A percentile compares a stretch with the other conserved stretches of the same genome.
Evolutionary conservation across 2,888 invertebrate genomes (phyloP).

Genomic region (Tenodera sinensis): DNA sequence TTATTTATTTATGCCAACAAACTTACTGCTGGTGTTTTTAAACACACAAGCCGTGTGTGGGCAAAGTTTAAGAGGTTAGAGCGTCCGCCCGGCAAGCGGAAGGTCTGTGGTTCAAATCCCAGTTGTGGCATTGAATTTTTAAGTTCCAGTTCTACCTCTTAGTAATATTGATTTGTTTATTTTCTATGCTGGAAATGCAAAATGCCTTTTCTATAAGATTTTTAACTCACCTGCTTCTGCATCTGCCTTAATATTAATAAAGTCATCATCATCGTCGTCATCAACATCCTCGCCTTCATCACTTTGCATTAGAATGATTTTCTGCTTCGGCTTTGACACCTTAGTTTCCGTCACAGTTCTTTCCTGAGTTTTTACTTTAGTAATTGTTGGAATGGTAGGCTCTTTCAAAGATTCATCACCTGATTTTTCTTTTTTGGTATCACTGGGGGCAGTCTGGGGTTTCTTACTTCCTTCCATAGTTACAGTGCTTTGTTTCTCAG

Average conservation of each 20-base stretch:
- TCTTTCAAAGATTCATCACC: background rate
- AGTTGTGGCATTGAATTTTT: too few species aligned
- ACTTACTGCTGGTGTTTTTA: too few species aligned
- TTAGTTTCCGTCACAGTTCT: slow-evolving; percentile 43
- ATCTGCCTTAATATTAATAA: slow-evolving; percentile 61
- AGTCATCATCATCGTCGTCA: slow-evolving; percentile 57
- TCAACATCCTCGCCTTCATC: slow-evolving; percentile 56
- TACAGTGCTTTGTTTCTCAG: background rate
- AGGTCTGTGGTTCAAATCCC: too few species aligned
- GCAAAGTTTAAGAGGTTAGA: too few species aligned
- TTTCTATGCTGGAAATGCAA: too few species aligned
- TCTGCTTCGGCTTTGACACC: slow-evolving; percentile 18
- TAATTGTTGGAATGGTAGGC: background rate
- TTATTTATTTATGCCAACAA: too few species aligned
- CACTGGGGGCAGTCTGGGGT: background rate
- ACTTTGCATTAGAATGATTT: slow-evolving; percentile 41
- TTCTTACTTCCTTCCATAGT: background rate
- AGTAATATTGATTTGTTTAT: too few species aligned
- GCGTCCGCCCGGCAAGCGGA: too few species aligned
- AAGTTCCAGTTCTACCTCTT: too few species aligned
- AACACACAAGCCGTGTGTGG: too few species aligned
- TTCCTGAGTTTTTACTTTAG: slow-evolving; percentile 36
- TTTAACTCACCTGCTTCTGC: slow-evolving; percentile 45
- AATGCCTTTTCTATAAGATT: background rate
- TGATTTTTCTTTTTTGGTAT: background rate